Percentiles rank a stretch among this genome's conserved stretches.
Evolutionary conservation across 2,113 vertebrate species (phyloP).

Genomic region (Clarias magur): DNA sequence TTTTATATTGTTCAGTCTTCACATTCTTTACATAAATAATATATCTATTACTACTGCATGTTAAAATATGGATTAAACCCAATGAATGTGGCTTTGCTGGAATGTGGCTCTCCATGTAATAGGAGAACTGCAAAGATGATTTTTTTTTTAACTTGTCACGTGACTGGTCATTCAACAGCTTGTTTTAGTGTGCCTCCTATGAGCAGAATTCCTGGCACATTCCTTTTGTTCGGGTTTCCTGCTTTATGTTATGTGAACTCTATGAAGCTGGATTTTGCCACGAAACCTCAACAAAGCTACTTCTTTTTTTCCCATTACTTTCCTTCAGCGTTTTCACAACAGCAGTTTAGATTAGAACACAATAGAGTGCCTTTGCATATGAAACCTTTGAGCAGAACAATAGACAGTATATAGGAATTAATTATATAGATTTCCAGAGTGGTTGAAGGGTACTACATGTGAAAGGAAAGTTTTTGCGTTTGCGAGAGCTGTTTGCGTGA

Average conservation of each 20-base stretch:
- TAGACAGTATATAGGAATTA: neutral
- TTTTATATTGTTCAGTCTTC: neutral
- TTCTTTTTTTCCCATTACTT: neutral
- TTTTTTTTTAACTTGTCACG: neutral
- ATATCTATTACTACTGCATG: neutral
- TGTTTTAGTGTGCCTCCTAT: neutral
- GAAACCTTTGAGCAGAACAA: neutral
- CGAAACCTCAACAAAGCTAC: neutral
- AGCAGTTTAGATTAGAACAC: neutral
- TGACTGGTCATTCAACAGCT: neutral
- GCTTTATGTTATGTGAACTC: neutral
- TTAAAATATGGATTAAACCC: neutral
- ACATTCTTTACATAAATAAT: neutral
- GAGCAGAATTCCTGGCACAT: neutral
- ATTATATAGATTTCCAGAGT: neutral
- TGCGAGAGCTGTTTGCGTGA: conserved; percentile 3
- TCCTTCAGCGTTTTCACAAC: neutral
- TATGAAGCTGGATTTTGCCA: neutral
- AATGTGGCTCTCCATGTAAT: neutral
- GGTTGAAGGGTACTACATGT: neutral
- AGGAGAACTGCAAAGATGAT: neutral
- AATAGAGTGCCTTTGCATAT: neutral
- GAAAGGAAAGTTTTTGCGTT: neutral
- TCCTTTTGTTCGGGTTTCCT: neutral
- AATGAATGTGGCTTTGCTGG: neutral